A percentile compares a stretch with the other conserved stretches of the same genome.
Conservation (phyloP, 1,140 invertebrate genomes). For the Drosophila ohnishii region DNA sequence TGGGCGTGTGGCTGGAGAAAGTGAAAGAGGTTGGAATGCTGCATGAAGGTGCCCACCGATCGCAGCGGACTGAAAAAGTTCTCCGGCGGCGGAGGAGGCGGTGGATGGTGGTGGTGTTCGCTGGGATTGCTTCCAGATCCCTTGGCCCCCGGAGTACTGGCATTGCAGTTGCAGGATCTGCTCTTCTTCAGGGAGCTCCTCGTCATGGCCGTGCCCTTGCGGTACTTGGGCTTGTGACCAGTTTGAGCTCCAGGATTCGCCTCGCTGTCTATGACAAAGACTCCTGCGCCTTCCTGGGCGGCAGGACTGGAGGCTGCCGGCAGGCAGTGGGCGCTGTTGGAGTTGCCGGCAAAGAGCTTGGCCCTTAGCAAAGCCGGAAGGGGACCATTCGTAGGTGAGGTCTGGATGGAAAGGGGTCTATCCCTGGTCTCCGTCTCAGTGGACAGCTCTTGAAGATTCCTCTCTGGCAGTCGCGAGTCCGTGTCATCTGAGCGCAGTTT, state of each 20-base stretch:
- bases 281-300: slow-evolving; percentile 5
- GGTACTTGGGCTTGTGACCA: slow-evolving; percentile 74
- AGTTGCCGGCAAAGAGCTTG: slow-evolving; percentile 53
- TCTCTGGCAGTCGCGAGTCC: slow-evolving; percentile 35
- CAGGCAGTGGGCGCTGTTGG: slow-evolving; percentile 55
- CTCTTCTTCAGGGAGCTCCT: slow-evolving; percentile 61
- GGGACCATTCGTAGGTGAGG: slow-evolving; percentile 64
- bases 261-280: slow-evolving; percentile 76
- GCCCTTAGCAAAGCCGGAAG: slow-evolving; percentile 43
- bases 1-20: slow-evolving; percentile 67
- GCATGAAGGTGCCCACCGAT: slow-evolving; percentile 72
- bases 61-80: slow-evolving; percentile 72
- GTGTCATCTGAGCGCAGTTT: slow-evolving; percentile 76
- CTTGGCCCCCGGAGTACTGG: slow-evolving; percentile 32
- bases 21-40: slow-evolving; percentile 82
- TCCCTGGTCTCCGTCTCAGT: slow-evolving; percentile 11
- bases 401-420: slow-evolving; percentile 53
- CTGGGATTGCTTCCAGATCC: slow-evolving; percentile 20
- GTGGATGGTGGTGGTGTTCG: slow-evolving; percentile 19
- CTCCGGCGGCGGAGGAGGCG: slow-evolving; percentile 23
- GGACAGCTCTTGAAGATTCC: slow-evolving; percentile 9
- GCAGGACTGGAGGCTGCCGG: slow-evolving; percentile 25
- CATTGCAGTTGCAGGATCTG: slow-evolving; percentile 66
- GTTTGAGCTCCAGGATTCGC: slow-evolving; percentile 42
- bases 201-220: slow-evolving; percentile 61